Conservation (phyloP, 2,113 vertebrate species). For the Albula goreensis region DNA sequence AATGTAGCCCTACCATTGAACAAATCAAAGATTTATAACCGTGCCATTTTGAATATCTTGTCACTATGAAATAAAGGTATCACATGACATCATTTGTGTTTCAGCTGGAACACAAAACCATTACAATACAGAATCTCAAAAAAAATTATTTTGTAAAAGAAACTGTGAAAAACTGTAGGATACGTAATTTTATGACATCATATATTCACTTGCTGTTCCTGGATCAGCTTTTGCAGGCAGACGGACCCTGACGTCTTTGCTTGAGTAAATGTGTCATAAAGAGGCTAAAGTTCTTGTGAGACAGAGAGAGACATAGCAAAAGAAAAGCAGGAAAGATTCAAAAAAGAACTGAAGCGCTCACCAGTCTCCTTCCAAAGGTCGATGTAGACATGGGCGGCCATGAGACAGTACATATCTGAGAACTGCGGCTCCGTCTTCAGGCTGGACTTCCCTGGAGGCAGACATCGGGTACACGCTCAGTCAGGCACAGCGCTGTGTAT, state of each 20-base stretch:
- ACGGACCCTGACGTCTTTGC: background rate
- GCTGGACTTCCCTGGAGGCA: slow-evolving; percentile 76
- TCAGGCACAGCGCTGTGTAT: background rate
- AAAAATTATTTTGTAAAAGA: too few species aligned
- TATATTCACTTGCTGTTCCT: background rate
- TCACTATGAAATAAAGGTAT: too few species aligned
- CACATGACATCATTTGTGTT: too few species aligned
- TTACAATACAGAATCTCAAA: too few species aligned
- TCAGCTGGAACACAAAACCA: too few species aligned
- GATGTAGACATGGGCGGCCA: slow-evolving; percentile 90
- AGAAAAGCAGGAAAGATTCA: background rate
- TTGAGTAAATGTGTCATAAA: background rate
- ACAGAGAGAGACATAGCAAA: background rate
- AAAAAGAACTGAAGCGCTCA: slow-evolving; percentile 51
- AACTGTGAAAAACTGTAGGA: too few species aligned
- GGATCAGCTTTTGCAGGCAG: background rate
- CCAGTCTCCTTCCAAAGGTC: slow-evolving; percentile 90
- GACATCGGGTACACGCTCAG: background rate
- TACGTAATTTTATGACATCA: too few species aligned
- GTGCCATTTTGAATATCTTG: too few species aligned
- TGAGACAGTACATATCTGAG: slow-evolving; percentile 95
- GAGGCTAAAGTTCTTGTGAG: background rate
- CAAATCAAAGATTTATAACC: too few species aligned
- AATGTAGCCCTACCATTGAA: too few species aligned
- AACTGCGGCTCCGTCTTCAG: slow-evolving; percentile 96